Base-by-base conservation (phyloP, 2,888 invertebrate species). In the Baccha elongata region DNA sequence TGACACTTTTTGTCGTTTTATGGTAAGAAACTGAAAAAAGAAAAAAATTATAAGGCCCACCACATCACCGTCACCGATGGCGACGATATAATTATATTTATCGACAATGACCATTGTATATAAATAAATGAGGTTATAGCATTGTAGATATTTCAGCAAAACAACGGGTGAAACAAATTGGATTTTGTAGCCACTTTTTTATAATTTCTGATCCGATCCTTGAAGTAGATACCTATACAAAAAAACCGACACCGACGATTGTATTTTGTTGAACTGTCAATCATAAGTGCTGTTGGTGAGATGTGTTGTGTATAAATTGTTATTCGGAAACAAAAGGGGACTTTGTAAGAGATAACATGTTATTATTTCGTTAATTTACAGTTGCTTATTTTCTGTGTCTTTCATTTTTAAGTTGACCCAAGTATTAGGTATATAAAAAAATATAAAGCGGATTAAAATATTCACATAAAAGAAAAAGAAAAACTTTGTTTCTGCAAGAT, bases 11-110 rank as follows among this genome's bases (percentile, higher is more conserved):
- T 55, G 72, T 78, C 72, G 48, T 83, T 78, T 55, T 55, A 23
- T 37, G 37, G 37, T 32, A 62, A 62, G n/a, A n/a, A n/a, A n/a
- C n/a, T n/a, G n/a, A n/a, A n/a, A 46, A 64, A 60, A 42, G 29
- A 60, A 48, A 60, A 53, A 62, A 44, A 62, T 32, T 19, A 17
- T 10, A 13, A 26, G 69, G 44, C 72, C 53, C 75, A 69, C 42
- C 48, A 69, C 50, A n/a, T n/a, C n/a, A n/a, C n/a, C n/a, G n/a
- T n/a, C 58, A 76, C 69, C 83, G 72, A 62, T 78, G 81, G 76
- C 72, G 83, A 78, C 78, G 83, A 83, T 78, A 67, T 78, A 72
- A 78, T 83, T 78, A 83, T 76, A 58, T 69, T 68, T 46, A 74
- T 75, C 80, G 76, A 76, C 81, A 72, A 67, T 32, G 48, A 68